Percentiles rank a stretch among this genome's conserved stretches.
Conservation (phyloP, 1,140 invertebrate species). For the Maconellicoccus hirsutus region DNA sequence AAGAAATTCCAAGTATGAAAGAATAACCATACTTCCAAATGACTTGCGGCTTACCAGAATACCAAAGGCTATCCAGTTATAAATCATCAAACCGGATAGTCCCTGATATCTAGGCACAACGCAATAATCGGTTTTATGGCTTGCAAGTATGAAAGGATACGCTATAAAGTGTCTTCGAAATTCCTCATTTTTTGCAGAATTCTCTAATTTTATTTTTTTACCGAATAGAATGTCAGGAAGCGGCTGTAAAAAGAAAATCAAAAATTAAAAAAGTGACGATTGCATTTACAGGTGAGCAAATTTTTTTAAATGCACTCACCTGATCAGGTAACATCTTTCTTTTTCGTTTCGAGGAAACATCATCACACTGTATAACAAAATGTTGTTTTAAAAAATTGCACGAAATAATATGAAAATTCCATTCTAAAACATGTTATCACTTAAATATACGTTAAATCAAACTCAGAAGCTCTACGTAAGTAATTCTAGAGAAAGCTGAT, state of each 20-base stretch:
- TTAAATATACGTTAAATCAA: no score
- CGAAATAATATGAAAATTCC: no score
- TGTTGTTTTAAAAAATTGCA: no score
- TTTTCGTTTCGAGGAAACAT: neutral
- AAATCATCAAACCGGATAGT: neutral
- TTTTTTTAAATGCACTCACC: neutral
- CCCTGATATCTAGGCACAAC: neutral
- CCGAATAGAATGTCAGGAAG: conserved; percentile 32
- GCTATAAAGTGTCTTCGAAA: conserved; percentile 31
- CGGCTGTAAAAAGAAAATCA: conserved; percentile 29
- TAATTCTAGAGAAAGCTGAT: no score
- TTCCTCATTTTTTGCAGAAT: conserved; percentile 19
- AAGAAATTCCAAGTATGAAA: no score
- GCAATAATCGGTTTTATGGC: neutral
- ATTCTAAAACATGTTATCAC: no score
- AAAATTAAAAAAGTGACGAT: neutral
- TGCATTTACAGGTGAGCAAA: neutral
- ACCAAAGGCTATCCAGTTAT: conserved; percentile 3
- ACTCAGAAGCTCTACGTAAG: no score
- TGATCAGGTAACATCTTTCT: neutral
- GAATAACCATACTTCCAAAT: no score
- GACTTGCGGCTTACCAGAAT: neutral
- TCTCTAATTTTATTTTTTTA: conserved; percentile 28
- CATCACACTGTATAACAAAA: neutral
- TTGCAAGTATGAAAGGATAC: conserved; percentile 31